Conservation (phyloP, 2,797 vertebrate genomes). For the Hypotaenidia okinawae region DNA sequence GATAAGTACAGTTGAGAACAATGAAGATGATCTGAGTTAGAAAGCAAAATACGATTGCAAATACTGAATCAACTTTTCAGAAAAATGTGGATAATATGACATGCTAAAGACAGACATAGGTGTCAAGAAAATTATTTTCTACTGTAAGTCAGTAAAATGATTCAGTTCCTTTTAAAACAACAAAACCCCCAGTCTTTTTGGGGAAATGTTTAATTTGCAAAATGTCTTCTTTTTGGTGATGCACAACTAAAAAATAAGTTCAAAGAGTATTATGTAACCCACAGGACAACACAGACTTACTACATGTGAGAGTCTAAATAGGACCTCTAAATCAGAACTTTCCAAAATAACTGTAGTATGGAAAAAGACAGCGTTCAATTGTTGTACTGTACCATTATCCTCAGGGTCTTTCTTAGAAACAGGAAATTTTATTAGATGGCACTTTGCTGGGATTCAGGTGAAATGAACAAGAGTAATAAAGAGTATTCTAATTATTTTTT, state of each 20-base stretch:
- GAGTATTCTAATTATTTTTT: background rate
- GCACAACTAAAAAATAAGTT: background rate
- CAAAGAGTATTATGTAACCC: background rate
- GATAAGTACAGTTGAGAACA: background rate
- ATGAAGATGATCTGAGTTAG: background rate
- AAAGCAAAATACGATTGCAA: background rate
- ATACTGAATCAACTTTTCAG: background rate
- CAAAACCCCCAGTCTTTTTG: rapidly evolving
- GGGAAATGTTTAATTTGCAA: background rate
- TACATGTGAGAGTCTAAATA: background rate
- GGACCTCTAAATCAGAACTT: background rate
- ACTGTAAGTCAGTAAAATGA: background rate
- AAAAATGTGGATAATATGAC: background rate
- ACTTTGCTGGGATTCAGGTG: background rate
- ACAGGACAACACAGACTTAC: background rate
- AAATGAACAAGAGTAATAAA: background rate
- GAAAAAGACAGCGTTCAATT: background rate
- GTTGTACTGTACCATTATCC: background rate
- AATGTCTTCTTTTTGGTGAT: background rate
- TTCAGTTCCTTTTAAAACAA: background rate
- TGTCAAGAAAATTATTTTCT: background rate
- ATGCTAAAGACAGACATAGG: background rate
- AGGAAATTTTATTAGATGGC: background rate
- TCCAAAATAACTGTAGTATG: background rate
- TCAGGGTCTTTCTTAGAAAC: background rate